A percentile compares a stretch with the other conserved stretches of the same genome.
These are phyloP conservation scores for Galago senegalensis DNA, from an alignment of 2,797 vertebrate genomes.

Conservation along the genomic window DNA sequence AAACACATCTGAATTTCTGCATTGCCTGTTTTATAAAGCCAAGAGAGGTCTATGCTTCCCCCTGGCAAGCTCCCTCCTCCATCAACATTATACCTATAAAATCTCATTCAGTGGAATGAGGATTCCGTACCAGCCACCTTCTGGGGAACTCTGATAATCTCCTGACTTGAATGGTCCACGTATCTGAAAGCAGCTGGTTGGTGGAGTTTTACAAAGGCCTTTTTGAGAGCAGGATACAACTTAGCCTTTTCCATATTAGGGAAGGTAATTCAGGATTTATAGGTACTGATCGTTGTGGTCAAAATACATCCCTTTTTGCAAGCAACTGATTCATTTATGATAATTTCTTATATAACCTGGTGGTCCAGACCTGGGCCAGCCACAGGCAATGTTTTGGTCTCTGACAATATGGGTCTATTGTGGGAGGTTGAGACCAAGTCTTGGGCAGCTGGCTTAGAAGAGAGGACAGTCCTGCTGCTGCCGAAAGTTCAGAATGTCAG, in stretches of 20 bases:
- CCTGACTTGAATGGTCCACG: background rate
- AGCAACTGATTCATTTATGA: background rate
- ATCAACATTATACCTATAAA: background rate
- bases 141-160: background rate
- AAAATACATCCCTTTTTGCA: background rate
- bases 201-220: background rate
- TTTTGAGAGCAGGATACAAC: background rate
- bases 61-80: no score
- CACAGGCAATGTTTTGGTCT: accelerated
- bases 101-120: background rate
- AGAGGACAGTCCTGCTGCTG: background rate
- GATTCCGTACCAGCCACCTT: background rate
- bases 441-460: background rate
- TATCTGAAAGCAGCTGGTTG: background rate
- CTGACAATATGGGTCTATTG: background rate
- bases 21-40: background rate
- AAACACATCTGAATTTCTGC: background rate
- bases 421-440: accelerated
- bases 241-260: background rate
- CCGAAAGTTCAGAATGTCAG: background rate
- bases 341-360: background rate
- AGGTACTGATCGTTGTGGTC: background rate
- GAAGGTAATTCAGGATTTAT: background rate
- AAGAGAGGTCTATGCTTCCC: background rate
- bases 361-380: background rate